Evolutionary conservation across 2,797 vertebrate genomes (phyloP), one percentile per base, ranked within the genome.

Genomic region (Scolopax bukidnonensis): DNA sequence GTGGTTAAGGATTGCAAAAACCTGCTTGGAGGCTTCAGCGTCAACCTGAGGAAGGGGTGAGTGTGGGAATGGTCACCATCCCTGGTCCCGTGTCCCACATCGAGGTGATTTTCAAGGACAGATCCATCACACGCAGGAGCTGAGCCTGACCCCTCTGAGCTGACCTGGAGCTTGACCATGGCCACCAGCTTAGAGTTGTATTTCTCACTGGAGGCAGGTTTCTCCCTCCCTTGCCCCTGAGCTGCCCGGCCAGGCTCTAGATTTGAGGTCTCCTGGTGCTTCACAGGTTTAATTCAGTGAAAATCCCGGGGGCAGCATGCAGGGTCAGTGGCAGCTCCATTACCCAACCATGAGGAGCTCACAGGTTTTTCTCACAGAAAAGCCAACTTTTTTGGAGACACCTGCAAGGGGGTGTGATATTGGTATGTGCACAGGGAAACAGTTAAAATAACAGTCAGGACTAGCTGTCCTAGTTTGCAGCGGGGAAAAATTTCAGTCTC

Each of bases 1-100:
- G 67, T 43, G 7, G 13, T 95, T 4, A 90, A 96, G 82, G 95
- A 96, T 7, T 98, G 97, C 87, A 63, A 9, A 6, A 61, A 84
- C 18, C 10, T 95, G 27, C 69, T 96, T 0, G 73, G 70, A 0
- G 89, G 89, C 78, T 84, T 94, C 57, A 78, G 8, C 0, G 12
- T 93, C 54, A 61, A 10, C 28, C 40, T 94, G 56, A 59, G 4
- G 14, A 85, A 28, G n/a, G 78, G 94, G 95, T 94, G 74, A 75
- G 97, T 0, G 1, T 1, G 30, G 24, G 19, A 6, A 9, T 3
- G 0, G 10, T 10, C 36, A 1, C 21, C 28, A 1, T 14, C 53
- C 1, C 32, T 3, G 3, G 36, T 40, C 27, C n/a, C 4, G 1
- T 7, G 38, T 5, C 21, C 3, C 5, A 7, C 61, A 4, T 43